phyloP scores from a whole-genome alignment of 1,140 invertebrate species.

The Yoshiicerus persimilis region DNA sequence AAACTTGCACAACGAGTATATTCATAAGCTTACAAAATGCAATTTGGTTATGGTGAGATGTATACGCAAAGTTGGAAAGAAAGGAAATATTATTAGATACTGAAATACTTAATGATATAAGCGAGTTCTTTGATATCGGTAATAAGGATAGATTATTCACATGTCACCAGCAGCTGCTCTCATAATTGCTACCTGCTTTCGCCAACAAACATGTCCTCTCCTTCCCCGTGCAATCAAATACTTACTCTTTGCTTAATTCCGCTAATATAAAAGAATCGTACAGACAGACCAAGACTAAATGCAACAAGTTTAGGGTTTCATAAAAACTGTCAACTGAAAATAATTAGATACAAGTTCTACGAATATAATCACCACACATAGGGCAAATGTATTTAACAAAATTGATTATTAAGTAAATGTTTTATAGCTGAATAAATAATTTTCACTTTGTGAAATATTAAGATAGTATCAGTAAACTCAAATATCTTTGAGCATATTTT shows the following conservation, averaged over 20 bases:
- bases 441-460: no score
- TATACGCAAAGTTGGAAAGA: conserved; percentile 1
- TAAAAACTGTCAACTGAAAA: no score
- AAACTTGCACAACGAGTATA: not conserved
- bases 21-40: not conserved
- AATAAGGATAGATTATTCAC: conserved; percentile 40
- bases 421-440: no score
- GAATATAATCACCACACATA: no score
- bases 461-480: no score
- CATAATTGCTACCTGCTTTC: conserved; percentile 40
- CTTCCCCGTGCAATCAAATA: not conserved
- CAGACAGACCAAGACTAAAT: no score
- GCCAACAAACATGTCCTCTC: not conserved
- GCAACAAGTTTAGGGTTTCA: no score
- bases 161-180: conserved; percentile 44
- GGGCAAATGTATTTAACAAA: no score
- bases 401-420: no score
- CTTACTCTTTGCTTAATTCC: not conserved
- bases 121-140: conserved; percentile 37
- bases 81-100: conserved; percentile 39
- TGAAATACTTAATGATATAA: conserved; percentile 28
- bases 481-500: no score
- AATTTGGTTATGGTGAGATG: not conserved
- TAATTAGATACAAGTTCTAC: no score
- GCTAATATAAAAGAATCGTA: not conserved